These are phyloP conservation scores for Leptopterna dolabrata DNA, from an alignment of 2,888 invertebrate genomes.

Conservation along the genomic window DNA sequence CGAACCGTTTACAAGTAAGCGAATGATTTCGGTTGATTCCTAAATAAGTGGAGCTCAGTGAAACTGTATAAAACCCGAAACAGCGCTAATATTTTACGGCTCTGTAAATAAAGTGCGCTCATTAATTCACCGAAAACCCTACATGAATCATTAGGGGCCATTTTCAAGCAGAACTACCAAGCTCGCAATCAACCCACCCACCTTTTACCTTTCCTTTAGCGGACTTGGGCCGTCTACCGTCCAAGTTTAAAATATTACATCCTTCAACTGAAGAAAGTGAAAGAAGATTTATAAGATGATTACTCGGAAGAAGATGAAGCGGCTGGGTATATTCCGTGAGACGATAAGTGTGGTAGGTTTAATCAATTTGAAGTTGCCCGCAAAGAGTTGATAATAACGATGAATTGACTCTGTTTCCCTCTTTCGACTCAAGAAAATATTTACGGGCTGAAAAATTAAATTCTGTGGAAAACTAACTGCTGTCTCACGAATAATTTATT, in stretches of 20 bases:
- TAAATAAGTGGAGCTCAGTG: neutral
- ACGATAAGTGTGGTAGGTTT: neutral
- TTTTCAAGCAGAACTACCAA: neutral
- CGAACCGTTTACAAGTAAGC: too few relatives aligned
- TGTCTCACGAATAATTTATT: too few relatives aligned
- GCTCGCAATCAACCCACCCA: neutral
- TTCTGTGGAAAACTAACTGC: too few relatives aligned
- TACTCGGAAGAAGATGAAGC: neutral
- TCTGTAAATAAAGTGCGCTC: neutral
- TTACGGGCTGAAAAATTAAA: neutral
- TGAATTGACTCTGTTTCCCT: neutral
- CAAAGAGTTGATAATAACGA: neutral
- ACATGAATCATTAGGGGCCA: neutral
- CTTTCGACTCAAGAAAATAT: neutral
- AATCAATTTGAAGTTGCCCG: neutral
- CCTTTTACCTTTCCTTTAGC: neutral
- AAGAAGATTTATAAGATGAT: neutral
- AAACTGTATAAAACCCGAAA: neutral
- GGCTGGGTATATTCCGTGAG: neutral
- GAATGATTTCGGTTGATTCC: too few relatives aligned
- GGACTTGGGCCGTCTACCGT: neutral
- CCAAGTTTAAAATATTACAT: neutral
- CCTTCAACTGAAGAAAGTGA: neutral
- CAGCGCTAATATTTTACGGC: too few relatives aligned
- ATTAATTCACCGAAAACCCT: neutral